Conservation (phyloP, 2,797 vertebrate species). For the Gastrophryne carolinensis region DNA sequence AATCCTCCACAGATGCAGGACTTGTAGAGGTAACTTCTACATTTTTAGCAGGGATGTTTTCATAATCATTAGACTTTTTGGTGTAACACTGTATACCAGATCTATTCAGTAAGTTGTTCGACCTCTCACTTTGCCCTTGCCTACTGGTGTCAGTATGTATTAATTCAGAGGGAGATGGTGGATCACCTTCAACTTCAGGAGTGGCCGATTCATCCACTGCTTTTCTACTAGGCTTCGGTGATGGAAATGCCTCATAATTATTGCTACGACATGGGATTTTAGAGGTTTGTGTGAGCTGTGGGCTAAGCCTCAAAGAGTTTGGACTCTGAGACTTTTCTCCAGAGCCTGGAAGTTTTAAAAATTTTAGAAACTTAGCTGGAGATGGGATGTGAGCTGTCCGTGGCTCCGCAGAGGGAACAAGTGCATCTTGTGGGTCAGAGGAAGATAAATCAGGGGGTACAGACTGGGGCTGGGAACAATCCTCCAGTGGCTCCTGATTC, state of each 20-base stretch:
- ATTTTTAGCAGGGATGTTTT: constrained; percentile 73
- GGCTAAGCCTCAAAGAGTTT: constrained; percentile 80
- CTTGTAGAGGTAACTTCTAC: constrained; percentile 53
- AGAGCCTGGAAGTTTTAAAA: constrained; percentile 82
- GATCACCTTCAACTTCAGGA: constrained; percentile 56
- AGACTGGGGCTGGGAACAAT: not conserved
- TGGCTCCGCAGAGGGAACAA: constrained; percentile 59
- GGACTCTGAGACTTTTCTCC: constrained; percentile 74
- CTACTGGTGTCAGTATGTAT: constrained; percentile 70
- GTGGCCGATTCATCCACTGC: constrained; percentile 59
- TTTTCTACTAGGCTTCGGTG: constrained; percentile 75
- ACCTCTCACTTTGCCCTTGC: constrained; percentile 51
- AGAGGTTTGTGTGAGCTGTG: constrained; percentile 86
- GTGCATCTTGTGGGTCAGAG: constrained; percentile 42
- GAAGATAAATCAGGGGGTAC: constrained; percentile 23
- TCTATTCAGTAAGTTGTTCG: constrained; percentile 35
- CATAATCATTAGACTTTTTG: constrained; percentile 76
- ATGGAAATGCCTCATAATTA: constrained; percentile 87
- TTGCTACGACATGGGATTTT: constrained; percentile 90
- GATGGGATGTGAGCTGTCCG: constrained; percentile 77
- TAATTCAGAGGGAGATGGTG: constrained; percentile 69
- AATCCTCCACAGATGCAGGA: constrained; percentile 61
- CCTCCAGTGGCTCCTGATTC: constrained; percentile 17
- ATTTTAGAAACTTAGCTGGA: constrained; percentile 85
- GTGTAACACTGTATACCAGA: constrained; percentile 61